Conservation (phyloP, 2,888 invertebrate species). For the Ctena decussata region DNA sequence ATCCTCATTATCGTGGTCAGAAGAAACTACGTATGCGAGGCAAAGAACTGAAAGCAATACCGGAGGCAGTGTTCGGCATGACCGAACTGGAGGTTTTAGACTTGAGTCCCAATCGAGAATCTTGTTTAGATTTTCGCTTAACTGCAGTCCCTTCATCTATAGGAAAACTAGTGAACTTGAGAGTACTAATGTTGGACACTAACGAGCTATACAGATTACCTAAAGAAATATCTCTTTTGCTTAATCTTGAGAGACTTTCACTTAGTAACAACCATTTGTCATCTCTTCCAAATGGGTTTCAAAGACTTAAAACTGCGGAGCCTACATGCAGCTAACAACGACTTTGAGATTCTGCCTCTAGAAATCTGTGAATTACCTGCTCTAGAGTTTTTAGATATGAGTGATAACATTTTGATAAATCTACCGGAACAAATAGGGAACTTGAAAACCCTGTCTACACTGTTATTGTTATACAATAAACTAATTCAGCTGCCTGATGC, state of each 20-base stretch:
- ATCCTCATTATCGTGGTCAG: constrained; percentile 80
- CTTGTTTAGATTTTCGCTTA: constrained; percentile 85
- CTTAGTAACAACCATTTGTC: constrained; percentile 85
- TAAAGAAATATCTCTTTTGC: constrained; percentile 81
- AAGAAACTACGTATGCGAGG: constrained; percentile 84
- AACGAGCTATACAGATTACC: constrained; percentile 83
- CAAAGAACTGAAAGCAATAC: constrained; percentile 81
- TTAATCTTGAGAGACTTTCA: constrained; percentile 83
- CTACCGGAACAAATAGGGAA: constrained; percentile 83
- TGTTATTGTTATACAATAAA: constrained; percentile 86
- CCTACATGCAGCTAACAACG: constrained; percentile 87
- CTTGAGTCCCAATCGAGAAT: constrained; percentile 85
- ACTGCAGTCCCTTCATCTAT: constrained; percentile 81
- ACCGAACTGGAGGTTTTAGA: constrained; percentile 85
- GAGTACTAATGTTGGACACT: constrained; percentile 85
- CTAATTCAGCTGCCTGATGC: constrained; percentile 83
- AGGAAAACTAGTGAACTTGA: constrained; percentile 82
- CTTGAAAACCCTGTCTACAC: constrained; percentile 83
- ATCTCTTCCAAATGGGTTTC: constrained; percentile 79
- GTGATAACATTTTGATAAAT: constrained; percentile 84
- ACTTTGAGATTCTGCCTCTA: constrained; percentile 82
- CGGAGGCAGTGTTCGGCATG: constrained; percentile 82
- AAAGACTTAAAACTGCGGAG: constrained; percentile 80
- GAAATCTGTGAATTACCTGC: constrained; percentile 81
- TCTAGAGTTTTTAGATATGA: constrained; percentile 86